Evolutionary conservation across 1,140 invertebrate genomes (phyloP).

Genomic region (Aphis gossypii): DNA sequence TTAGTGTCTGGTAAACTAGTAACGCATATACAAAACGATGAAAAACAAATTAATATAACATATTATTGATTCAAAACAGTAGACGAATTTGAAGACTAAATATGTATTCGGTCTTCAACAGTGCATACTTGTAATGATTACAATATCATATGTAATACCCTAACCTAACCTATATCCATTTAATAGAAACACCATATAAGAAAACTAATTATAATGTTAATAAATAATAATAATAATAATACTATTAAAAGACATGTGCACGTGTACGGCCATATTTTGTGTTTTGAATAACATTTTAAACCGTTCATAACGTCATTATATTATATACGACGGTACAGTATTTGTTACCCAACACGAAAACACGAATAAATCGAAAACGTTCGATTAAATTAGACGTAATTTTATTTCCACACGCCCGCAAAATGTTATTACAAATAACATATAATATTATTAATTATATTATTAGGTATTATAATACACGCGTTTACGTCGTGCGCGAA

Average conservation of each 20-base stretch:
- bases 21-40: background rate
- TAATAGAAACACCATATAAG: background rate
- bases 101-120: background rate
- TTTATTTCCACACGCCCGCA: background rate
- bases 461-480: background rate
- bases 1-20: background rate
- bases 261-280: background rate
- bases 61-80: background rate
- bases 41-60: background rate
- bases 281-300: background rate
- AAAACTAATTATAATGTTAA: background rate
- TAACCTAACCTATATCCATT: background rate
- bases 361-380: background rate
- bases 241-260: background rate
- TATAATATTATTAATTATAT: slow-evolving; percentile 32
- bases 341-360: slow-evolving; percentile 4
- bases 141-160: background rate
- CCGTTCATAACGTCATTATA: background rate
- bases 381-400: background rate
- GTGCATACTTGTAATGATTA: background rate
- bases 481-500: background rate
- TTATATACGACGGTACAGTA: background rate
- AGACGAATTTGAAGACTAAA: background rate
- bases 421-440: background rate
- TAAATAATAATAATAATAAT: background rate